Evolutionary conservation across 2,888 invertebrate genomes (phyloP), one percentile per base, ranked within the genome.

Genomic region (Perizoma affinitatum): DNA sequence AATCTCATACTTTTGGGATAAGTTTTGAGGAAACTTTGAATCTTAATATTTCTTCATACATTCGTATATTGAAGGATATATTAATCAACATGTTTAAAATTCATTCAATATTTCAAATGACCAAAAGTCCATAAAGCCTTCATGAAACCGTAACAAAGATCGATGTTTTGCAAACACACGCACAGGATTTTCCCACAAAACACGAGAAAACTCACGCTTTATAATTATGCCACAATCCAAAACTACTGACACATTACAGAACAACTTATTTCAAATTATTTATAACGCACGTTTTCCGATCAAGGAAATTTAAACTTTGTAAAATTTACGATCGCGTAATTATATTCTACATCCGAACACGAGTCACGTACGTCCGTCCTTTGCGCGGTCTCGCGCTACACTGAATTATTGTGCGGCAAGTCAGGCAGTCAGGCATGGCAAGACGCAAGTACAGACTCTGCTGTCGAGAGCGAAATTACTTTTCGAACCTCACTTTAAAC

Each of bases 401-500:
- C 90, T 90, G 84, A 88, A 86, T 88, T 85, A 87, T 86, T 85
- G 78, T 22, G 3, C 80, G 46, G 71, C 76, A 72, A 78, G 70
- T 77, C 22, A 22, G 22, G 22, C 22, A 78, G 70, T 77, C 22
- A 22, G 22, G 22, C 22, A 22, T 80, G 44, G 71, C 76, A 72
- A 78, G 70, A 45, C 51, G 76, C 79, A 71, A 78, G 74, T 76
- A 82, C 80, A 72, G 81, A 79, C 79, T 75, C 77, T 75, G 75
- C 82, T 75, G 82, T 82, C 69, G 86, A 88, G 87, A 89, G 88
- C 88, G 89, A 89, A 90, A 89, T 89, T 87, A 79, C 79, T 84
- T 88, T 87, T 79, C 75, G 80, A 84, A 79, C 80, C 66, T 68
- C 73, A 66, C 70, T 69, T 66, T 67, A 84, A 77, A 81, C 67